Evolutionary conservation across 1,140 invertebrate species (phyloP).

Genomic region (Holotrichia oblita): DNA sequence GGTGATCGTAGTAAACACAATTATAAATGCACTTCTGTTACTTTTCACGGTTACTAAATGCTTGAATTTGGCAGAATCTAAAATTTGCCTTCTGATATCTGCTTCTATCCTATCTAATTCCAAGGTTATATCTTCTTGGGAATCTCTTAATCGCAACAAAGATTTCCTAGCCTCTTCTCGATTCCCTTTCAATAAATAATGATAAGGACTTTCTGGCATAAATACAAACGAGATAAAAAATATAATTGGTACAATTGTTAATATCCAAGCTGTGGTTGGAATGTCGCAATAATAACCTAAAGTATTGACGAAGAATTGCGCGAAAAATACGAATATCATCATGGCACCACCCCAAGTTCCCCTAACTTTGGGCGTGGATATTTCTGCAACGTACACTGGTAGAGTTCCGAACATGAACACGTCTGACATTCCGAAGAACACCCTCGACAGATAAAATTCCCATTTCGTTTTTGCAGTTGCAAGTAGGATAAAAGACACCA

Average conservation of each 20-base stretch:
- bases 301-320: conserved; percentile 26
- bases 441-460: conserved; percentile 56
- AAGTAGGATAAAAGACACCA: conserved; percentile 42
- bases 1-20: conserved; percentile 53
- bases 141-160: conserved; percentile 69
- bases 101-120: conserved; percentile 71
- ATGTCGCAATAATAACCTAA: conserved; percentile 40
- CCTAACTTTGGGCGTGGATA: conserved; percentile 44
- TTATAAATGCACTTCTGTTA: conserved; percentile 72
- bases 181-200: conserved; percentile 68
- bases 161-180: conserved; percentile 69
- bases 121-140: conserved; percentile 66
- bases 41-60: conserved; percentile 68
- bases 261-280: neutral
- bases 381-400: conserved; percentile 45
- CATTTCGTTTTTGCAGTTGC: conserved; percentile 42
- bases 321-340: conserved; percentile 38
- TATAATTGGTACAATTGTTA: conserved; percentile 55
- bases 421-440: conserved; percentile 42
- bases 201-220: conserved; percentile 85
- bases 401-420: conserved; percentile 18
- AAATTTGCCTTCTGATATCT: conserved; percentile 61
- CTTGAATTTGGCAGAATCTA: conserved; percentile 64
- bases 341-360: conserved; percentile 44
- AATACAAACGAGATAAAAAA: conserved; percentile 72